These are phyloP conservation scores for Nixonia krombeini DNA, from an alignment of 1,140 invertebrate genomes.

Conservation along the genomic window DNA sequence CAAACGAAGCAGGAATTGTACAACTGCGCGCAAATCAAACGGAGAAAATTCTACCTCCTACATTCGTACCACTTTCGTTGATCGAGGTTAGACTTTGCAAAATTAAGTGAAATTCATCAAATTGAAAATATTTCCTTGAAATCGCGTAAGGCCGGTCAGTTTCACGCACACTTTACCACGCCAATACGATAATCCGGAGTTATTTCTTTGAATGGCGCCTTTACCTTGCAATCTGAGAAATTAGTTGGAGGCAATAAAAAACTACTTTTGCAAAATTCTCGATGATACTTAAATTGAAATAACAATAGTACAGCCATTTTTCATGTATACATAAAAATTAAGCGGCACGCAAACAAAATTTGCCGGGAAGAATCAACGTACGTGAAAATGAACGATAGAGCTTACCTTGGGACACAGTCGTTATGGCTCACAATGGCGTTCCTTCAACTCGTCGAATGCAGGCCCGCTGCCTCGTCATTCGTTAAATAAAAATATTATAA, in stretches of 20 bases:
- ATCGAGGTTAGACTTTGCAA: not conserved
- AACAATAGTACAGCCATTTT: slow-evolving; percentile 62
- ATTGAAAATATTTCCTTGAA: too few species aligned
- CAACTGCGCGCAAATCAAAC: not conserved
- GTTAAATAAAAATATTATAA: not conserved
- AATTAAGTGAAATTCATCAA: too few species aligned
- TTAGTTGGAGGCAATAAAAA: slow-evolving; percentile 6
- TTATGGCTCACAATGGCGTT: slow-evolving; percentile 86
- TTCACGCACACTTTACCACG: slow-evolving; percentile 11
- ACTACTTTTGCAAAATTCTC: not conserved
- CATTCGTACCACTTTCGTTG: not conserved
- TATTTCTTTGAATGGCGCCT: slow-evolving; percentile 29
- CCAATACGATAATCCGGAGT: slow-evolving; percentile 12
- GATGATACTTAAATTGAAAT: slow-evolving; percentile 60
- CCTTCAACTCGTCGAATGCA: slow-evolving; percentile 71
- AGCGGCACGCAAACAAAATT: slow-evolving; percentile 70
- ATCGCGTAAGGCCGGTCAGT: not conserved
- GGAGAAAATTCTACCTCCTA: not conserved
- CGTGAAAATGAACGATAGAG: slow-evolving; percentile 78
- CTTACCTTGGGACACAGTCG: slow-evolving; percentile 76
- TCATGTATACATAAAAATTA: slow-evolving; percentile 54
- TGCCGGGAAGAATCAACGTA: slow-evolving; percentile 76
- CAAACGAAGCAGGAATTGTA: not conserved
- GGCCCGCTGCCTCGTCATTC: slow-evolving; percentile 49
- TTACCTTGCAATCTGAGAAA: slow-evolving; percentile 20